Conservation (phyloP, 2,888 invertebrate genomes). For the Nomada fucata region DNA sequence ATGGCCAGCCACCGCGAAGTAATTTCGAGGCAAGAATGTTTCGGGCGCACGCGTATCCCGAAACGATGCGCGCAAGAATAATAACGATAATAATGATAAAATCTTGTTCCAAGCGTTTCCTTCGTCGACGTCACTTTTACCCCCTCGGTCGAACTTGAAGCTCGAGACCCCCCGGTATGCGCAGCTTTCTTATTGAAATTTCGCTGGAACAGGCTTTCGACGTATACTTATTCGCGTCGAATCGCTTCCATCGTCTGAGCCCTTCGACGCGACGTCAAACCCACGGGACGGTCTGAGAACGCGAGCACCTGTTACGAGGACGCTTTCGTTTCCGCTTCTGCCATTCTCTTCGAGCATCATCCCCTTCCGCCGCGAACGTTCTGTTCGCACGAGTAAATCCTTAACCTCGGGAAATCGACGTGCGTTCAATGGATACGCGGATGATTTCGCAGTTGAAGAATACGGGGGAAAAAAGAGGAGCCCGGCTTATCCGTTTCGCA, state of each 20-base stretch:
- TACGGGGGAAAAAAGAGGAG: not conserved
- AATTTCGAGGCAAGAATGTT: conserved; percentile 60
- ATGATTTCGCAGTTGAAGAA: not conserved
- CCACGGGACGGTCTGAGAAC: conserved; percentile 52
- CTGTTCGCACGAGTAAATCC: not conserved
- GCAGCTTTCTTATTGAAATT: conserved; percentile 24
- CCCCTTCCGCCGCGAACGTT: not conserved
- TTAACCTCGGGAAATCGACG: not conserved
- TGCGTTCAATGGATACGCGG: not conserved
- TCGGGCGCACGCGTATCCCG: conserved; percentile 44
- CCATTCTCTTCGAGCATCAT: not conserved
- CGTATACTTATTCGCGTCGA: conserved; percentile 50
- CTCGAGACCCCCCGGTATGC: too few species aligned
- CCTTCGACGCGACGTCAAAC: conserved; percentile 48
- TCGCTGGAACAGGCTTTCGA: conserved; percentile 7
- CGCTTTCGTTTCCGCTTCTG: conserved; percentile 22
- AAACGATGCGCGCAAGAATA: conserved; percentile 20
- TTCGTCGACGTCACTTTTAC: too few species aligned
- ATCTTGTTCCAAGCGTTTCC: too few species aligned
- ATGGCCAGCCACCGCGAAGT: conserved; percentile 61
- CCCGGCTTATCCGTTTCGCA: too few species aligned
- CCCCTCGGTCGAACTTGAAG: too few species aligned
- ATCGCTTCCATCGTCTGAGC: conserved; percentile 48
- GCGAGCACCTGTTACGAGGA: conserved; percentile 59
- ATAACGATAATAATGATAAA: not conserved